These are phyloP conservation scores for Tetragnatha versicolor DNA, from an alignment of 1,140 invertebrate species.

Conservation along the genomic window DNA sequence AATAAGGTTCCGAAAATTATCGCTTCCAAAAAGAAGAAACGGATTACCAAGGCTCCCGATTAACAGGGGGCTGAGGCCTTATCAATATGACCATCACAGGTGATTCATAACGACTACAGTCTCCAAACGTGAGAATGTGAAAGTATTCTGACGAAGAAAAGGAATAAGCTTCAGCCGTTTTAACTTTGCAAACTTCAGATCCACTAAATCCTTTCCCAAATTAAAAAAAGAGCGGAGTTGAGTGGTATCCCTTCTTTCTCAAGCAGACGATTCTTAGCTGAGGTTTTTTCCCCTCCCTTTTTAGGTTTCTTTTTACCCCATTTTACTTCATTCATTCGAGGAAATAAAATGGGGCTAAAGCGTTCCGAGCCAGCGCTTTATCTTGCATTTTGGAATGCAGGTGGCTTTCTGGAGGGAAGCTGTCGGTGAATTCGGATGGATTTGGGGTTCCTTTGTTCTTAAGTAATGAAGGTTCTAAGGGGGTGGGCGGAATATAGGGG, in stretches of 20 bases:
- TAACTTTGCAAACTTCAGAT: constrained; percentile 11
- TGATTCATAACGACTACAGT: too few species aligned
- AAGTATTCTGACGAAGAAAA: too few species aligned
- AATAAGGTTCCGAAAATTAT: too few species aligned
- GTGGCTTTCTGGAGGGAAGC: constrained; percentile 10
- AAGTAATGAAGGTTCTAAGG: constrained; percentile 35
- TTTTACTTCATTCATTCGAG: constrained; percentile 3
- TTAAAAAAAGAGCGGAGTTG: constrained; percentile 31
- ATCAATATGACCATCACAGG: too few species aligned
- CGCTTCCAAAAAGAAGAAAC: too few species aligned
- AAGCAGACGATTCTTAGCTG: constrained; percentile 15
- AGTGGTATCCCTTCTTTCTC: not conserved
- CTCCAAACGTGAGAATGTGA: too few species aligned
- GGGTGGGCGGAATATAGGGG: not conserved
- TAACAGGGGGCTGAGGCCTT: too few species aligned
- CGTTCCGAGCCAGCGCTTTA: constrained; percentile 37
- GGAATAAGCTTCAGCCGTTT: too few species aligned
- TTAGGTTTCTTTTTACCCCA: not conserved
- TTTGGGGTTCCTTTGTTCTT: constrained; percentile 30
- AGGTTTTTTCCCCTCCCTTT: not conserved
- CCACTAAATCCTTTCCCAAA: constrained; percentile 26
- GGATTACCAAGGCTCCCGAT: too few species aligned
- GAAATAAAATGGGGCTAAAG: constrained; percentile 34
- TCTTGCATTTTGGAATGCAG: constrained; percentile 37
- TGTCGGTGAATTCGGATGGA: not conserved